These are phyloP conservation scores for Heliconius himera DNA, from an alignment of 1,140 invertebrate species.

Conservation along the genomic window DNA sequence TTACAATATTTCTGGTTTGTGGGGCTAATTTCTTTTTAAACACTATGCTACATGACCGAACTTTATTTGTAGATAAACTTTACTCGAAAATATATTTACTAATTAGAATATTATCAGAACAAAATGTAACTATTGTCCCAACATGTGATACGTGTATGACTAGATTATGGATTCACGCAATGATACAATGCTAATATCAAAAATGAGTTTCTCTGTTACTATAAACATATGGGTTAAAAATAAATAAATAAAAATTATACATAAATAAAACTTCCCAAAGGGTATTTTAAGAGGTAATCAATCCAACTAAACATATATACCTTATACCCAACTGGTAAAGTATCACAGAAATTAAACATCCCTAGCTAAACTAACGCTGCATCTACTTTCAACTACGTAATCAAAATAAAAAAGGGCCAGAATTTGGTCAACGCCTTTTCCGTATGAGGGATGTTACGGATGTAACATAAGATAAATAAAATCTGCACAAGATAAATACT, in stretches of 20 bases:
- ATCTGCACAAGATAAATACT: too few species aligned
- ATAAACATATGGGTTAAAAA: background rate
- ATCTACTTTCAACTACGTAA: conserved; percentile 54
- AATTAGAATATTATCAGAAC: background rate
- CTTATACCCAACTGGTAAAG: conserved; percentile 78
- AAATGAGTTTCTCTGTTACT: conserved; percentile 2
- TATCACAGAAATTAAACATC: conserved; percentile 80
- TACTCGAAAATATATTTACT: background rate
- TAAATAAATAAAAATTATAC: background rate
- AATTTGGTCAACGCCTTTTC: conserved; percentile 55
- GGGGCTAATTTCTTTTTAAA: background rate
- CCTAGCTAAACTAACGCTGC: conserved; percentile 75
- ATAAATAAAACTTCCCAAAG: conserved; percentile 33
- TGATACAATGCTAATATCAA: background rate
- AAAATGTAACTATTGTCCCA: background rate
- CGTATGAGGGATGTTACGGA: background rate
- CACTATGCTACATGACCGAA: background rate
- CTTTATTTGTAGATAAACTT: background rate
- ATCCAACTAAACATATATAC: conserved; percentile 57
- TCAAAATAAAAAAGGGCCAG: conserved; percentile 22
- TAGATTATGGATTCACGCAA: conserved; percentile 24
- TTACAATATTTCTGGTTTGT: background rate
- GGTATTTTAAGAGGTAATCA: conserved; percentile 42
- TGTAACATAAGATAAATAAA: too few species aligned
- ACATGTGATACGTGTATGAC: conserved; percentile 11